Conservation (phyloP, 2,113 vertebrate genomes). For the Campylomormyrus tamandua region DNA sequence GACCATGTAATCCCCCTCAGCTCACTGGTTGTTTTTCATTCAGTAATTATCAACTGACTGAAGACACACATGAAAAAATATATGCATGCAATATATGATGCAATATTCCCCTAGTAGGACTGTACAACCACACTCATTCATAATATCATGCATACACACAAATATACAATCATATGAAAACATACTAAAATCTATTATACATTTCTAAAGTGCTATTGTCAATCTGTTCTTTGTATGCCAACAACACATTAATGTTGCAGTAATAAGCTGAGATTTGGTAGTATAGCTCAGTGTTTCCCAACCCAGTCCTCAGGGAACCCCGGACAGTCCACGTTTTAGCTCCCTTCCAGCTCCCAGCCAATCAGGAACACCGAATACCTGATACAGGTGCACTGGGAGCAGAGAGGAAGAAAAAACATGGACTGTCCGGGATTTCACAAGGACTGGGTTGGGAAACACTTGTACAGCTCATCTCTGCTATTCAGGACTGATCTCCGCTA, state of each 20-base stretch:
- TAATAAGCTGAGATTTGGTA: constrained; percentile 27
- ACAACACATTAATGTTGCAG: neutral
- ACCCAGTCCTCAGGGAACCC: no score
- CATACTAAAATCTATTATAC: constrained; percentile 28
- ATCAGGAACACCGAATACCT: no score
- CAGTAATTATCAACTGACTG: neutral
- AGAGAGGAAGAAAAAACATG: no score
- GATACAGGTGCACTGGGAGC: no score
- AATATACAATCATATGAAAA: neutral
- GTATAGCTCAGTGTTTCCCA: neutral
- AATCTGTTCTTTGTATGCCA: neutral
- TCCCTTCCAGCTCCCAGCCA: no score
- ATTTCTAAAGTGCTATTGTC: neutral
- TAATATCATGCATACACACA: neutral
- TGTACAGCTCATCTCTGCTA: neutral
- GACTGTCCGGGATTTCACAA: no score
- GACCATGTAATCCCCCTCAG: neutral
- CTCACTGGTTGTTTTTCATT: neutral
- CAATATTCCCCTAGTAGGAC: neutral
- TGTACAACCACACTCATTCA: neutral
- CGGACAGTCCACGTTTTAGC: no score
- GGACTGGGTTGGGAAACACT: no score
- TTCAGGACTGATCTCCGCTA: neutral
- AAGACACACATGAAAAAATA: neutral
- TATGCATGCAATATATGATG: neutral